phyloP scores from a whole-genome alignment of 2,888 invertebrate genomes.

The Eupsilia transversa region DNA sequence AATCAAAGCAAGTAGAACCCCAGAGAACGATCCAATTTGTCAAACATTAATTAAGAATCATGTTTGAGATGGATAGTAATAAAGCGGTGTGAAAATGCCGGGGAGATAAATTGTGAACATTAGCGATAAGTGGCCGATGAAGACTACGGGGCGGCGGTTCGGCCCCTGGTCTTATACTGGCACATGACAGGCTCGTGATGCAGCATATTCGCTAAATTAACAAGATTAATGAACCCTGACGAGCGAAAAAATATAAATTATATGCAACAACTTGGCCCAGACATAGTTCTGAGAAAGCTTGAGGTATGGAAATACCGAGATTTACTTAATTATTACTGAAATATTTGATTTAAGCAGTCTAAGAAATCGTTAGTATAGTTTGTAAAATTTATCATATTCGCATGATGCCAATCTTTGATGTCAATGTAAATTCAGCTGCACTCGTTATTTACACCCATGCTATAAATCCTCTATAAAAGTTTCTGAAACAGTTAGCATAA shows the following conservation, averaged over 20 bases:
- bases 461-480: no score
- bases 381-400: neutral
- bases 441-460: no score
- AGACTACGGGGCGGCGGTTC: conserved; percentile 13
- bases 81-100: conserved; percentile 34
- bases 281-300: neutral
- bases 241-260: conserved; percentile 21
- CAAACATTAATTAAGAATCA: conserved; percentile 40
- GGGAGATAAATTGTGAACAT: conserved; percentile 37
- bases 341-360: neutral
- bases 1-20: conserved; percentile 3
- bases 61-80: conserved; percentile 39
- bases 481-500: no score
- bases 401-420: conserved; percentile 5
- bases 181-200: conserved; percentile 58
- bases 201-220: conserved; percentile 55
- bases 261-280: conserved; percentile 3
- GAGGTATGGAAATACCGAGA: neutral
- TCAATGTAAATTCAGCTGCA: neutral
- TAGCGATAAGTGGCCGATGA: conserved; percentile 47
- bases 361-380: neutral
- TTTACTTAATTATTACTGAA: neutral
- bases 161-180: conserved; percentile 44
- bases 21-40: conserved; percentile 36
- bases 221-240: conserved; percentile 57